Evolutionary conservation across 1,140 invertebrate species (phyloP).

Genomic region (Habropoda laboriosa): DNA sequence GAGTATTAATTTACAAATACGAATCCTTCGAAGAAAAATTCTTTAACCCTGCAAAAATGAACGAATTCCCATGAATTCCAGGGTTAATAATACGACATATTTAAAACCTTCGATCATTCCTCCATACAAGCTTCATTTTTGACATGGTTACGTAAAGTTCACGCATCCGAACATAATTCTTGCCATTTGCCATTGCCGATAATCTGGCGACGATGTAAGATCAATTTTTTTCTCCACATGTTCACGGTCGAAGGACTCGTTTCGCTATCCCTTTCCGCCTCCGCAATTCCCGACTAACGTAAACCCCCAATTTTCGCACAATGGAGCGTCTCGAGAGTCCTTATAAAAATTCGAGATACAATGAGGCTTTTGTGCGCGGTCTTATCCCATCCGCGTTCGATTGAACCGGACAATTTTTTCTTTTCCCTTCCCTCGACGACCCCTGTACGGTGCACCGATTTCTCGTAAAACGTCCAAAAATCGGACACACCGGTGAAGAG

Average conservation of each 20-base stretch:
- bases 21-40: too few relatives aligned
- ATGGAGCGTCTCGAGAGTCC: slow-evolving; percentile 73
- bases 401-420: slow-evolving; percentile 74
- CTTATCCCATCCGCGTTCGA: slow-evolving; percentile 73
- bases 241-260: slow-evolving; percentile 72
- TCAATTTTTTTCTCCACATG: slow-evolving; percentile 71
- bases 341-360: slow-evolving; percentile 77
- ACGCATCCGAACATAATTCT: not conserved
- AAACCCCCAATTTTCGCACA: slow-evolving; percentile 77
- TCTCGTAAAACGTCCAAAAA: slow-evolving; percentile 66
- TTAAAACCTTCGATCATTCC: too few relatives aligned
- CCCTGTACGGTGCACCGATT: slow-evolving; percentile 56
- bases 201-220: slow-evolving; percentile 48
- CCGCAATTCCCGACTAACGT: slow-evolving; percentile 65
- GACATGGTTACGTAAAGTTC: not conserved
- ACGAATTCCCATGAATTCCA: too few relatives aligned
- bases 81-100: too few relatives aligned
- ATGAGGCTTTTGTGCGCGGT: slow-evolving; percentile 72
- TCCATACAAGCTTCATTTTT: too few relatives aligned
- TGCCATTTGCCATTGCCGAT: not conserved
- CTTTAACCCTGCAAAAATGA: too few relatives aligned
- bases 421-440: slow-evolving; percentile 47
- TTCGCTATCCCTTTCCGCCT: slow-evolving; percentile 76
- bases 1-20: too few relatives aligned
- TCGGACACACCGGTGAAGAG: slow-evolving; percentile 57